Conservation (phyloP, 1,140 invertebrate genomes). For the Muscidifurax raptorellus region DNA sequence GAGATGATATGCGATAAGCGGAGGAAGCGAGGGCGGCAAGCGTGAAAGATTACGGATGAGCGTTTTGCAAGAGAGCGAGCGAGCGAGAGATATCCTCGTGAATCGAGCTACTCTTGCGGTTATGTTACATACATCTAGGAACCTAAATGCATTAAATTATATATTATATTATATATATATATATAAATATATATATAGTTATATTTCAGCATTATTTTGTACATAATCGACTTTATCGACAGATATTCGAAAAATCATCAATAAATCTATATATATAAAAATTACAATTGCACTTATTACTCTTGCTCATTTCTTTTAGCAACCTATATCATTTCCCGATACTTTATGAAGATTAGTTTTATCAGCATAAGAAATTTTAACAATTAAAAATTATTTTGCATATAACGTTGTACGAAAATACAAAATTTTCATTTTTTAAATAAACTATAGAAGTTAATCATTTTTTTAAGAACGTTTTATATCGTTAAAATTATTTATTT, state of each 20-base stretch:
- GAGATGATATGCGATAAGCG: conserved; percentile 48
- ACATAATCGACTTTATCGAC: conserved; percentile 71
- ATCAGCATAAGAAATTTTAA: no score
- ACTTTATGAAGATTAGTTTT: no score
- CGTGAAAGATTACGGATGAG: conserved; percentile 46
- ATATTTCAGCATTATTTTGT: conserved; percentile 72
- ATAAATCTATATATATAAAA: conserved; percentile 67
- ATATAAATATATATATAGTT: conserved; percentile 59
- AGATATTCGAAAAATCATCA: conserved; percentile 70
- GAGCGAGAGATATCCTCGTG: not conserved
- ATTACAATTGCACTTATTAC: not conserved
- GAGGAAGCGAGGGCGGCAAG: conserved; percentile 22
- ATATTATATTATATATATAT: conserved; percentile 61
- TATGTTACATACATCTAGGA: conserved; percentile 36
- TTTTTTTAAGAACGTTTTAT: no score
- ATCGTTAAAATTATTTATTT: no score
- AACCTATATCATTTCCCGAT: no score
- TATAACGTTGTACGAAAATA: no score
- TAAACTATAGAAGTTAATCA: no score
- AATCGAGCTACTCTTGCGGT: conserved; percentile 14
- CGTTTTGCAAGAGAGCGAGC: conserved; percentile 5
- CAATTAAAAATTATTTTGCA: no score
- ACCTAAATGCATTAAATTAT: conserved; percentile 54
- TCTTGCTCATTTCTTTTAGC: no score
- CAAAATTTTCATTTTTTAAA: no score